Evolutionary conservation across 2,888 invertebrate genomes (phyloP), one percentile per base, ranked within the genome.

Genomic region (Zhuqinia jingwanae): DNA sequence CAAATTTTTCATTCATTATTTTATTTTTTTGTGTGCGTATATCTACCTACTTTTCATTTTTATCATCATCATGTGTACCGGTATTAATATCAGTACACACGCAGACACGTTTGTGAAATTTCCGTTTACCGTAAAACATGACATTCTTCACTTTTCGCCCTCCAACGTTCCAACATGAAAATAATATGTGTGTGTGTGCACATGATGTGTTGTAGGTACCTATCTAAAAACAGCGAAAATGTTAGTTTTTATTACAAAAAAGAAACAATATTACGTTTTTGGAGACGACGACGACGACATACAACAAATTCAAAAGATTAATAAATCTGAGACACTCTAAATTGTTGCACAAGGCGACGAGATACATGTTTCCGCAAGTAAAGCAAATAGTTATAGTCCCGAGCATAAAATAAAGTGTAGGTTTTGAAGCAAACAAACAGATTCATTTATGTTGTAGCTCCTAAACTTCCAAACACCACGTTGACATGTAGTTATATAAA

Each of bases 81-180:
- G n/a, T n/a, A n/a, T n/a, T n/a, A n/a, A n/a, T n/a, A n/a, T 8
- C 6, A 30, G n/a, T 36, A 11, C 13, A 42, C 78, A 65, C 65
- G 50, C 15, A 30, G 11, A n/a, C 79, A 79, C 79, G 79, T 79
- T 79, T 17, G 20, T 60, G 25, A 80, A 63, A 79, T 79, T 65
- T 65, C 63, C 63, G 47, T 27, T 42, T 2, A 50, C n/a, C 8
- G 13, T 50, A 50, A n/a, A 50, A 50, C 50, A 50, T 50, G 50
- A 53, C 53, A 20, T n/a, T 15, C 8, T 73, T 42, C 25, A 27
- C 68, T 68, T 68, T 42, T 42, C n/a, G 68, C n/a, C 42, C 13
- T 36, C 2, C 6, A 2, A 68, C 1, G 15, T 30, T 17, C 13
- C 30, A 17, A 73, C 36, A 73, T 2, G 42, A 42, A 42, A 10